Evolutionary conservation across 1,140 invertebrate species (phyloP).

Genomic region (Cataglyphis hispanica): DNA sequence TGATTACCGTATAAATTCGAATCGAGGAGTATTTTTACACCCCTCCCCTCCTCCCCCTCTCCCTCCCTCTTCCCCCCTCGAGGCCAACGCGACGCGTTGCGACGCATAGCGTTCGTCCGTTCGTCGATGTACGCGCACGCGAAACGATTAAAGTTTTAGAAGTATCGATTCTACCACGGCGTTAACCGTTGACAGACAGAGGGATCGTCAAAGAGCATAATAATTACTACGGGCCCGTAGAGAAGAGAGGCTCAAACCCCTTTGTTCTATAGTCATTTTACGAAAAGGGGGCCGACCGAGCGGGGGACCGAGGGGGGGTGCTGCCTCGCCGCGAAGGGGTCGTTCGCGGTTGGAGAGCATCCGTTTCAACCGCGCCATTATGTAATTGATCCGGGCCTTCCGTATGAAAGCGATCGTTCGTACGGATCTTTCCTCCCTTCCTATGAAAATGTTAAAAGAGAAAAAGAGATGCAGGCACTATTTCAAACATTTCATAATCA

Average conservation of each 20-base stretch:
- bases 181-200: slow-evolving; percentile 82
- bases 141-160: slow-evolving; percentile 82
- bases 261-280: slow-evolving; percentile 86
- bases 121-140: slow-evolving; percentile 64
- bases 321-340: slow-evolving; percentile 60
- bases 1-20: slow-evolving; percentile 17
- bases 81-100: neutral
- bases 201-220: slow-evolving; percentile 86
- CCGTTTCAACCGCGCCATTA: slow-evolving; percentile 83
- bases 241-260: slow-evolving; percentile 86
- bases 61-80: neutral
- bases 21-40: neutral
- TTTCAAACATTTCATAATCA: neutral
- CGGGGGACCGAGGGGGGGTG: slow-evolving; percentile 45
- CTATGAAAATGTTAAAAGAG: neutral
- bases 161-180: slow-evolving; percentile 81
- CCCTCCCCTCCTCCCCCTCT: too few relatives aligned
- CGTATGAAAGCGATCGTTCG: slow-evolving; percentile 63
- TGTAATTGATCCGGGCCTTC: slow-evolving; percentile 84
- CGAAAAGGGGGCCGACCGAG: slow-evolving; percentile 77
- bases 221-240: slow-evolving; percentile 85
- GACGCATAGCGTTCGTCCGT: neutral
- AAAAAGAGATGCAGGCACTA: neutral
- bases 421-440: slow-evolving; percentile 5
- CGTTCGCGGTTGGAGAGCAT: slow-evolving; percentile 78